phyloP scores from a whole-genome alignment of 2,888 invertebrate genomes.

The Ormyrus pomaceus region DNA sequence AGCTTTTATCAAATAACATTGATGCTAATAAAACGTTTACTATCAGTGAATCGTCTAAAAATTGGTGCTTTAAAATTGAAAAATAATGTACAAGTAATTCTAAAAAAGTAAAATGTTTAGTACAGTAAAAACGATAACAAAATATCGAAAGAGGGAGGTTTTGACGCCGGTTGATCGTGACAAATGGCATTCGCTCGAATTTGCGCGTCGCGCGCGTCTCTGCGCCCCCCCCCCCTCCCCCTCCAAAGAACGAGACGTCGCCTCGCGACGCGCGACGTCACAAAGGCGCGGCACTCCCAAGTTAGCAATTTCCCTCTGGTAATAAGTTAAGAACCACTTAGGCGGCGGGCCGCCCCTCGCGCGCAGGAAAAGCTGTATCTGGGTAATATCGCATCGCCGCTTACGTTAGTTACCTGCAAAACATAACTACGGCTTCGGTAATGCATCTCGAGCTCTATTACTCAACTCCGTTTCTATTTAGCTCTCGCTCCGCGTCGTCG shows the following conservation, averaged over 20 bases:
- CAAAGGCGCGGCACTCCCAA: constrained; percentile 30
- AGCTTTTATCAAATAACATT: too few species aligned
- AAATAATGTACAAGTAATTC: too few species aligned
- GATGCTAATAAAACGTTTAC: too few species aligned
- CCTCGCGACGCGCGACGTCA: neutral
- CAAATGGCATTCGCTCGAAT: constrained; percentile 20
- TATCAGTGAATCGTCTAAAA: too few species aligned
- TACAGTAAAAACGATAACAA: neutral
- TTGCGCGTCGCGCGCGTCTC: neutral
- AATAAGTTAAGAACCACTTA: constrained; percentile 49
- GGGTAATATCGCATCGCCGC: constrained; percentile 37
- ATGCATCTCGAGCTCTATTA: constrained; percentile 35
- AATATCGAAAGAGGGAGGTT: neutral
- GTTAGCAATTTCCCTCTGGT: constrained; percentile 48
- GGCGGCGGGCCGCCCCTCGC: neutral
- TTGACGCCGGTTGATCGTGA: neutral
- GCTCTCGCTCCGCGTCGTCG: neutral
- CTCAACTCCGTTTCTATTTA: constrained; percentile 46
- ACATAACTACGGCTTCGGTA: constrained; percentile 29
- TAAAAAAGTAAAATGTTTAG: neutral
- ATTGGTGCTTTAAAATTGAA: too few species aligned
- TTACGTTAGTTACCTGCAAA: constrained; percentile 33
- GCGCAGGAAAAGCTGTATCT: constrained; percentile 33
- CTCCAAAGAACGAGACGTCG: neutral
- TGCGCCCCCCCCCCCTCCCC: neutral